Conservation (phyloP, 1,140 invertebrate genomes). For the Penaeus japonicus region DNA sequence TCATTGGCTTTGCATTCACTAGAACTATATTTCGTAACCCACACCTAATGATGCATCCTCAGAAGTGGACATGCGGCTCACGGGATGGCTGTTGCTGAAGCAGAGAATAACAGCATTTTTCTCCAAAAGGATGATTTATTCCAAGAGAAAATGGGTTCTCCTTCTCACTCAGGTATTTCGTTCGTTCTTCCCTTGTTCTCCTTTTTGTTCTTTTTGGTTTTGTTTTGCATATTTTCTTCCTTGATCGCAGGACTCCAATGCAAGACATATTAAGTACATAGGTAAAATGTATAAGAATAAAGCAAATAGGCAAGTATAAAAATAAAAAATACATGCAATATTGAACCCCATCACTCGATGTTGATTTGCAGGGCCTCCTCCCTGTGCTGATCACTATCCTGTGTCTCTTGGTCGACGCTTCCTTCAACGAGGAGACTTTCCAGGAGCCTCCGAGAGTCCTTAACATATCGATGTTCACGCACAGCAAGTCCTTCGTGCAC, state of each 20-base stretch:
- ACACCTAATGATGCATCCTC: neutral
- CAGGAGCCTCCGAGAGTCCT: conserved; percentile 29
- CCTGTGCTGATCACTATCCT: conserved; percentile 45
- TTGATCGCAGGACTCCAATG: neutral
- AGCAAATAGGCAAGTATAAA: too few relatives aligned
- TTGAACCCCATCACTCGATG: too few relatives aligned
- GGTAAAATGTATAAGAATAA: too few relatives aligned
- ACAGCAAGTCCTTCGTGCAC: conserved; percentile 39
- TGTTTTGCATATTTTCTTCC: neutral
- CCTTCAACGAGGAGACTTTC: neutral
- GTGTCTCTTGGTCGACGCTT: conserved; percentile 42
- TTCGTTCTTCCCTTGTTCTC: neutral
- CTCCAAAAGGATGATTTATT: conserved; percentile 48
- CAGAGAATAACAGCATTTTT: conserved; percentile 44
- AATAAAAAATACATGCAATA: too few relatives aligned
- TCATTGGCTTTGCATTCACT: neutral
- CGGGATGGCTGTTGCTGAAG: neutral
- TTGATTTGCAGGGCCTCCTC: conserved; percentile 24
- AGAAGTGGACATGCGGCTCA: neutral
- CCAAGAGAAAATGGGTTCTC: conserved; percentile 53
- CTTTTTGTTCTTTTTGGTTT: neutral
- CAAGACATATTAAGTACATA: too few relatives aligned
- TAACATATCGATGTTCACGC: conserved; percentile 29
- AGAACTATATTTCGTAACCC: neutral
- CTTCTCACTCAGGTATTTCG: conserved; percentile 55